These are phyloP conservation scores for Ormia ochracea DNA, from an alignment of 2,888 invertebrate species.

Conservation along the genomic window DNA sequence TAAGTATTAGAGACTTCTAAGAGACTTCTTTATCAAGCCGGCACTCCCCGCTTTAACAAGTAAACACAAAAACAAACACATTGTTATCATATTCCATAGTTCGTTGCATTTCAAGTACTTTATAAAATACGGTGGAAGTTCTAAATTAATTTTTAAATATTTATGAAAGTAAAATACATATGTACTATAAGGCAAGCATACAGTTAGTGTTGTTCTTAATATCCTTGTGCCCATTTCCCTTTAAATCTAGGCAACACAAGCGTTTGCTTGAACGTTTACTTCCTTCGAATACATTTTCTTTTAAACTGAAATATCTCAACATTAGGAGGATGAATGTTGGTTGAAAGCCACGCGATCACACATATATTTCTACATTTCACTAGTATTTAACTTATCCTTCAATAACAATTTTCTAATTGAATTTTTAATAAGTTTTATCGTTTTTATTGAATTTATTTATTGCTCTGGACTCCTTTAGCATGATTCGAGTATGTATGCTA, in stretches of 20 bases:
- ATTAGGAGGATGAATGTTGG: slow-evolving; percentile 1
- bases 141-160: slow-evolving; percentile 67
- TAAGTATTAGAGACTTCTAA: slow-evolving; percentile 11
- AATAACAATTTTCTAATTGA: slow-evolving; percentile 49
- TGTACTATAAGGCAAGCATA: slow-evolving; percentile 2
- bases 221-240: neutral
- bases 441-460: slow-evolving; percentile 53
- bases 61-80: slow-evolving; percentile 11
- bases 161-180: slow-evolving; percentile 62
- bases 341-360: neutral
- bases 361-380: neutral
- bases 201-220: neutral
- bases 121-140: slow-evolving; percentile 31
- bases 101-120: slow-evolving; percentile 48
- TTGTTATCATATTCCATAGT: slow-evolving; percentile 53
- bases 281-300: slow-evolving; percentile 29
- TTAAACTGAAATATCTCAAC: neutral
- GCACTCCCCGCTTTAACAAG: neutral
- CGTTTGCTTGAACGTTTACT: slow-evolving; percentile 52
- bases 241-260: slow-evolving; percentile 20
- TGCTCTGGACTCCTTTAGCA: slow-evolving; percentile 11
- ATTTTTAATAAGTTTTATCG: slow-evolving; percentile 57
- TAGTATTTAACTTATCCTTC: slow-evolving; percentile 44
- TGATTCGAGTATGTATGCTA: slow-evolving; percentile 53
- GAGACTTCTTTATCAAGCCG: neutral